Evolutionary conservation across 2,113 vertebrate species (phyloP), one percentile per base, ranked within the genome.

Genomic region (Melanocharis versteri): DNA sequence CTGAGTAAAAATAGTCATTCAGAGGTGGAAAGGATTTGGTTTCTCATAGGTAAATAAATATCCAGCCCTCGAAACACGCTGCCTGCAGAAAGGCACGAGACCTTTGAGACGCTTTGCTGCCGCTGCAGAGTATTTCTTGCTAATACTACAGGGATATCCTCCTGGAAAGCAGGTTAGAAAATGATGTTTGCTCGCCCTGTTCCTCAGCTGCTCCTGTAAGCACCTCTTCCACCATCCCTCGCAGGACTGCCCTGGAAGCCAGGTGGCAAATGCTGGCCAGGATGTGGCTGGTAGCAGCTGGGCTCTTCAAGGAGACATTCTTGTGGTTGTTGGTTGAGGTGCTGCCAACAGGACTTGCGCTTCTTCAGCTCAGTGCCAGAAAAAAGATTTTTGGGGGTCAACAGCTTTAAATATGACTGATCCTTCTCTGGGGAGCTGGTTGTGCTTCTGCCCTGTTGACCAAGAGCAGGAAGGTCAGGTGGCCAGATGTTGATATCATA

Each of bases 351-450:
- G 23, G 15, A 84, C 0, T 2, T 40, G 4, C 23, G 33, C 18
- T 85, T 87, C 66, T 78, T 81, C 3, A 3, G 3, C 28, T 71
- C 24, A 33, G 23, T 15, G 0, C 0, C 31, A 85, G 47, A 23
- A 53, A 57, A 86, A n/a, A 15, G 1, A 1, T 40, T 90, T 89
- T 39, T 28, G 6, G 17, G 22, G 2, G 7, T 44, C 44, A 56
- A n/a, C 0, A 1, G 33, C 39, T 86, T 39, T 45, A 42, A 69
- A 58, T 0, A 0, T 10, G 50, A 15, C 33, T 61, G 20, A 51
- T 65, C 13, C 20, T 47, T 66, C 28, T 61, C 53, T 54, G 39
- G 68, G 53, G 19, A 79, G 4, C 17, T 60, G 12, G 3, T 20
- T 64, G 64, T 37, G 50, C 20, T 75, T 64, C 69, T 76, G 27